A percentile compares a stretch with the other conserved stretches of the same genome.
phyloP scores from a whole-genome alignment of 2,113 vertebrate species.

The Micromys minutus region DNA sequence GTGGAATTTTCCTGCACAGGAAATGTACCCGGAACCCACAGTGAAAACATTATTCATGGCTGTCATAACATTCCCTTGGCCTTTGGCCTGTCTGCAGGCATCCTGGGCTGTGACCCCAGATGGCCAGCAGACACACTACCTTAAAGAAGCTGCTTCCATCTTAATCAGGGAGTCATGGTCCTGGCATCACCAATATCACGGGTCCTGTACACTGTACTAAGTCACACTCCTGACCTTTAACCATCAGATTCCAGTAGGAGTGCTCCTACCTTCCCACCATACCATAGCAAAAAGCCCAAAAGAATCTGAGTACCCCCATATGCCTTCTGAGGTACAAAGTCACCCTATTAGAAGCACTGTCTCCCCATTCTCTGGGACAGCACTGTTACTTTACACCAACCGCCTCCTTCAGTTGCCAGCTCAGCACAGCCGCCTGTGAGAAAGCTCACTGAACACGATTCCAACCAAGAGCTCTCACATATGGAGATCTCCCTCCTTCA shows the following conservation, averaged over 20 bases:
- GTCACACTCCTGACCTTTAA: background rate
- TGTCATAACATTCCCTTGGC: background rate
- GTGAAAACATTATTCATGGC: background rate
- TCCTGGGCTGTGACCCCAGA: background rate
- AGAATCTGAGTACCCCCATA: background rate
- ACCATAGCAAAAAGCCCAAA: background rate
- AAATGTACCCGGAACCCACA: background rate
- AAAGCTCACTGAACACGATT: accelerated
- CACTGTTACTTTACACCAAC: background rate
- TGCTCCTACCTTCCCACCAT: background rate
- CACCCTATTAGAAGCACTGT: background rate
- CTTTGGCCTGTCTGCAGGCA: background rate
- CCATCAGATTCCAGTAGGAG: background rate
- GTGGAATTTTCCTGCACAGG: background rate
- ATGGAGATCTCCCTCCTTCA: too few species aligned
- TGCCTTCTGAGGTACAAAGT: background rate
- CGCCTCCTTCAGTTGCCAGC: too few species aligned
- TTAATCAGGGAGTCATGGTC: background rate
- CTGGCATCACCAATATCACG: background rate
- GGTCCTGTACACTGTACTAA: background rate
- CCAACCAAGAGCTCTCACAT: background rate
- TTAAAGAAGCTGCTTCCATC: background rate
- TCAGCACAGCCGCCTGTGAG: accelerated
- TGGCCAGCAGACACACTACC: background rate
- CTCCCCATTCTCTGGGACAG: background rate